Evolutionary conservation across 2,888 invertebrate genomes (phyloP), one percentile per base, ranked within the genome.

Genomic region (Pedicia rivosa): DNA sequence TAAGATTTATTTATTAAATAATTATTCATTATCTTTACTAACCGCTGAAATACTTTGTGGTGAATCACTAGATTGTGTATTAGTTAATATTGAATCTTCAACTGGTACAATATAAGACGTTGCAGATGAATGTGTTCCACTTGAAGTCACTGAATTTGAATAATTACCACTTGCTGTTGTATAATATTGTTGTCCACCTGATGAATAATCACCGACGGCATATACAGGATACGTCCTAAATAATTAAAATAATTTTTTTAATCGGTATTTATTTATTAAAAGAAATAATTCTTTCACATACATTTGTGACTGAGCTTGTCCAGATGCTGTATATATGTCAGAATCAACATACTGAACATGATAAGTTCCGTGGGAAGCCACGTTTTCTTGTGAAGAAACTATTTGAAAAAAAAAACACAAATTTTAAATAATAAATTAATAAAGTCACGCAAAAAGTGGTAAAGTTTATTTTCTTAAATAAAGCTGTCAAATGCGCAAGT

Each of bases 191-290:
- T 62, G 61, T 24, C 54, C 57, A 43, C 52, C 56, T 13, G 34
- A 28, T 37, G 55, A 42, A 40, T 61, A 62, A 42, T 78, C 79
- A 10, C 75, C 78, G 43, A 80, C 78, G 32, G 79, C 74, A 53
- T 81, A 82, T 36, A 81, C 78, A 41, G 81, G 80, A 65, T 77
- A 77, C 51, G 75, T 71, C 75, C 77, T 77, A 43, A n/a, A n/a
- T n/a, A n/a, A n/a, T n/a, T n/a, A n/a, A 34, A 35, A 37, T 37
- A 12, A 39, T 22, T 19, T 13, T 25, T 24, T 10, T 25, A 24
- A 25, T 28, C 9, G 22, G n/a, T 24, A 5, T 24, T 13, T 26
- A 27, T 26, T 28, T 13, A 20, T 22, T 17, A 36, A 15, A 24
- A 20, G 26, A 19, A 10, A 13, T 19, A 7, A 15, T 30, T 30